phyloP scores from a whole-genome alignment of 2,797 vertebrate species.

The Melanotaenia nigrans region DNA sequence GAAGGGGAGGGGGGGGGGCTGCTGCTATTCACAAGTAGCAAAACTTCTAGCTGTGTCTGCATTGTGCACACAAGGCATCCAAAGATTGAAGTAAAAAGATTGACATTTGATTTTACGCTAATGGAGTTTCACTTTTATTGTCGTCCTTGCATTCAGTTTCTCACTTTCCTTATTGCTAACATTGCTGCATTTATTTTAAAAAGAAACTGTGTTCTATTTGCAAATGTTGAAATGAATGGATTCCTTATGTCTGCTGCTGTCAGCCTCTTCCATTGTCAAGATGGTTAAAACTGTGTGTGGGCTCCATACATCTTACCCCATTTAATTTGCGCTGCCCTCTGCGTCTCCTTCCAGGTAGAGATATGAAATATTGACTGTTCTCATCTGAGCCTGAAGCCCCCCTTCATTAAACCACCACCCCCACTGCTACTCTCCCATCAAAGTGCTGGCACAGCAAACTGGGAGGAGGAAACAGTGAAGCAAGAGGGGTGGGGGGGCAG shows the following conservation, averaged over 20 bases:
- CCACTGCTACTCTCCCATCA: constrained; percentile 68
- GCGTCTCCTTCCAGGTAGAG: constrained; percentile 78
- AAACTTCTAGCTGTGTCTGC: constrained; percentile 45
- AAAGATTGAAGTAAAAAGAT: constrained; percentile 58
- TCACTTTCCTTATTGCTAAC: constrained; percentile 36
- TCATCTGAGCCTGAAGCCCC: constrained; percentile 67
- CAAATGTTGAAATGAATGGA: constrained; percentile 65
- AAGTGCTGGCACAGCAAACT: constrained; percentile 83
- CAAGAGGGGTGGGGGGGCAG: constrained; percentile 36
- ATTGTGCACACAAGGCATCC: constrained; percentile 42
- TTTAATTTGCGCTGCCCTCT: constrained; percentile 79
- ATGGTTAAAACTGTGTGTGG: constrained; percentile 52
- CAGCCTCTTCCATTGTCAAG: constrained; percentile 50
- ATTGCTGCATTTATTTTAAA: constrained; percentile 31
- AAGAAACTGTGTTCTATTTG: constrained; percentile 48
- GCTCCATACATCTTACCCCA: constrained; percentile 71
- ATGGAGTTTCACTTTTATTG: constrained; percentile 52
- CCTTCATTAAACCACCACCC: constrained; percentile 48
- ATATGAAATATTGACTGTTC: constrained; percentile 84
- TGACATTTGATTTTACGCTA: constrained; percentile 72
- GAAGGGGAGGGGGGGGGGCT: constrained; percentile 33
- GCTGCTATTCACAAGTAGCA: constrained; percentile 45
- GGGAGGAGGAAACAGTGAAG: constrained; percentile 34
- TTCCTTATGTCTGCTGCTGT: constrained; percentile 46
- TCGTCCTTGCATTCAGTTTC: constrained; percentile 56